These are phyloP conservation scores for Trichogramma dendrolimi DNA, from an alignment of 2,888 invertebrate species.

Conservation along the genomic window DNA sequence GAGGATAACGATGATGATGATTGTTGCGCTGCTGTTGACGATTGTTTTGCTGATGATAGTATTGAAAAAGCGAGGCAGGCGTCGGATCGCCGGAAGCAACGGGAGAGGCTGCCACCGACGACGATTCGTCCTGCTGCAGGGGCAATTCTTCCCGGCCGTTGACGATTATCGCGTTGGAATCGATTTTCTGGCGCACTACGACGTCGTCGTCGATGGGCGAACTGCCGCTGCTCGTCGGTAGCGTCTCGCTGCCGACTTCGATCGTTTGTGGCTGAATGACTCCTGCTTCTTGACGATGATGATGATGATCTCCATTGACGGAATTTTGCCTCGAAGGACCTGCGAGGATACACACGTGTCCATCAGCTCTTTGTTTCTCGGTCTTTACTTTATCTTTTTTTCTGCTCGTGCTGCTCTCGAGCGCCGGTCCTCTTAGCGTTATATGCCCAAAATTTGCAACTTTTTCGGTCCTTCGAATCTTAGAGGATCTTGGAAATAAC, in stretches of 20 bases:
- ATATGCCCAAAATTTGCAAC: too few relatives aligned
- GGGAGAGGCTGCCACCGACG: too few relatives aligned
- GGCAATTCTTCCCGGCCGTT: constrained; percentile 71
- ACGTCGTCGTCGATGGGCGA: constrained; percentile 48
- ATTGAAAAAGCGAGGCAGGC: neutral
- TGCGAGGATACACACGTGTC: constrained; percentile 27
- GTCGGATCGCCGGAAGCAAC: neutral
- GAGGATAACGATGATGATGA: neutral
- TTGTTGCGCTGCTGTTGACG: constrained; percentile 5
- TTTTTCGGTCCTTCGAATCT: too few relatives aligned
- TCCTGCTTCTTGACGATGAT: constrained; percentile 4
- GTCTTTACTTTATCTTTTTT: neutral
- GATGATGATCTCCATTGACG: constrained; percentile 35
- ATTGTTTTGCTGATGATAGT: constrained; percentile 18
- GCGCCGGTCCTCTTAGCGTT: neutral
- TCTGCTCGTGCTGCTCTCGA: constrained; percentile 27
- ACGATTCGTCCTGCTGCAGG: constrained; percentile 39
- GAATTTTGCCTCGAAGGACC: constrained; percentile 28
- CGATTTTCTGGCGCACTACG: constrained; percentile 53
- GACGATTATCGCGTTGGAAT: constrained; percentile 53
- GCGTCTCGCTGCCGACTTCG: constrained; percentile 49
- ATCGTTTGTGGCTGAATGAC: constrained; percentile 35
- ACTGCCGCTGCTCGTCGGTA: constrained; percentile 44
- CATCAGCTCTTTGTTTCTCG: neutral
- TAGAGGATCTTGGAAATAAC: too few relatives aligned